Conservation (phyloP, 2,113 vertebrate genomes). For the Lepidothrix coronata region DNA sequence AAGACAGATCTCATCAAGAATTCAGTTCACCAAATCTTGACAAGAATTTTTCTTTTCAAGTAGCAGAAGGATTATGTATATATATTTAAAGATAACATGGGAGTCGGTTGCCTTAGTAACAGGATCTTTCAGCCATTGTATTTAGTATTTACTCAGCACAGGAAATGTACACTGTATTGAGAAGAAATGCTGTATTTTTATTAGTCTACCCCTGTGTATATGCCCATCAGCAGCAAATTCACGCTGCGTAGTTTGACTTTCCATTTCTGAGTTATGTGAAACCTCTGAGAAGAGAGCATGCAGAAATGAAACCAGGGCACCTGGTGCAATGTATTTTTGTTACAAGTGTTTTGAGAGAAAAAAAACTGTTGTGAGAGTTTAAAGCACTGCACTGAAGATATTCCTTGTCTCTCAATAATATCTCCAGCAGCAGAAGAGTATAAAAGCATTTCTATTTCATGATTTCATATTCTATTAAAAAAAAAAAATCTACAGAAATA, state of each 20-base stretch:
- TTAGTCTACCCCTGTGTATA: not conserved
- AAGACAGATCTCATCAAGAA: not conserved
- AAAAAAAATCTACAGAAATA: not conserved
- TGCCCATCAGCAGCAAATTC: not conserved
- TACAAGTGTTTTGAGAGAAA: conserved; percentile 15
- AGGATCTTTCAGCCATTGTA: not conserved
- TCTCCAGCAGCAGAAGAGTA: not conserved
- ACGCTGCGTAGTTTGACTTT: conserved; percentile 14
- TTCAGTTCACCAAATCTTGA: not conserved
- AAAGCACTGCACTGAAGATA: not conserved
- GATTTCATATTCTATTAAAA: not conserved
- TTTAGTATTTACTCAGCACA: conserved; percentile 48
- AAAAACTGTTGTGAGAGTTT: not conserved
- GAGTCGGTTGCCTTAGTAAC: conserved; percentile 51
- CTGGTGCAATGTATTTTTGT: conserved; percentile 48
- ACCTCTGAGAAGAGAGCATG: conserved; percentile 7
- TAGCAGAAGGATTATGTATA: not conserved
- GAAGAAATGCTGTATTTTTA: conserved; percentile 22
- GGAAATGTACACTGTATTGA: not conserved
- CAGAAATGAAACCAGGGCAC: conserved; percentile 59
- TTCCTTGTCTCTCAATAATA: not conserved
- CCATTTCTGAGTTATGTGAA: conserved; percentile 35
- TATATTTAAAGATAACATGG: conserved; percentile 3
- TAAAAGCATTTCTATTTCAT: not conserved
- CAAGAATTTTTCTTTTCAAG: not conserved